Evolutionary conservation across 1,140 invertebrate genomes (phyloP), one percentile per base, ranked within the genome.

Genomic region (Colletes latitarsis): DNA sequence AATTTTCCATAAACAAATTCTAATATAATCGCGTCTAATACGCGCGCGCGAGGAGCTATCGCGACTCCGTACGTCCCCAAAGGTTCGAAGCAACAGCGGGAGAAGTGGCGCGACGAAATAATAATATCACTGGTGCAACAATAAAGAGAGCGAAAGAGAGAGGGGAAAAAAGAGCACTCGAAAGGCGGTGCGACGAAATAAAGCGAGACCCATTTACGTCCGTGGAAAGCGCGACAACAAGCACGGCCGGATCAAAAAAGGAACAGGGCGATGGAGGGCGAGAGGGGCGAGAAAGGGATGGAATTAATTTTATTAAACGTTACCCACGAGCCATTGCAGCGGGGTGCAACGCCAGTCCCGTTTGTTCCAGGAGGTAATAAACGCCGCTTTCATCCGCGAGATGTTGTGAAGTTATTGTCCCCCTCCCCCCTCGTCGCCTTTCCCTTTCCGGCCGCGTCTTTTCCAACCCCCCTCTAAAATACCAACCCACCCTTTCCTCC

Each of bases 291-390:
- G 70, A 71, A 73, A 67, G 58, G 78, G 68, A 81, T 68, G 46
- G 64, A 84, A 87, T 86, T 87, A 87, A 87, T 87, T 87, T 87
- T 84, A 87, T 87, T 82, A 87, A 87, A 87, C 78, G 82, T 72
- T 81, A 81, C 71, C 71, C 60, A 64, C 71, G 75, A 68, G 83
- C 72, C 63, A 82, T 77, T 77, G 69, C 76, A 76, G 57, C 77
- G 53, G 62, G 66, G 21, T 8, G 75, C 83, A 83, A 85, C 67
- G 63, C 64, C 73, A 63, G 63, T 72, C 57, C 75, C 76, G 82
- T 87, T 87, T 87, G 85, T 87, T 87, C 72, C 85, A 66, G 68
- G 60, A 82, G 78, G 82, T 87, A 87, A 87, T 87, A 87, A 87
- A 87, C 86, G 86, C 78, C 58, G 77, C 82, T 84, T 87, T 87